These are phyloP conservation scores for Melieria omissa DNA, from an alignment of 2,888 invertebrate genomes.

Conservation along the genomic window DNA sequence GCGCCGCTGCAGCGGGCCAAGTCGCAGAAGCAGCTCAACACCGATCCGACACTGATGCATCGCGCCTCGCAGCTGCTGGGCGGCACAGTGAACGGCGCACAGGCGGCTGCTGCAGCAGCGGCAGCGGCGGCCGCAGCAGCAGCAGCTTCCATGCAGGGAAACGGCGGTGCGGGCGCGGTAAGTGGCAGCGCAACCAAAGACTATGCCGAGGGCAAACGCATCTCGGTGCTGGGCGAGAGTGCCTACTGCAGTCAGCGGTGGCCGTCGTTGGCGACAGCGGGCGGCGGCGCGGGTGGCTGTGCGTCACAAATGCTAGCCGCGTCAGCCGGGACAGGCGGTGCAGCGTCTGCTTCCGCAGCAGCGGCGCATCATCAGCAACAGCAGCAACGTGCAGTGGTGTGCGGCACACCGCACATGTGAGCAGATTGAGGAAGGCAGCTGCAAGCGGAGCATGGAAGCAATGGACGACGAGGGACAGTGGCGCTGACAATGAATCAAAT, in stretches of 20 bases:
- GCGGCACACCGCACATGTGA: constrained; percentile 67
- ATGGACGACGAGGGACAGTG: constrained; percentile 41
- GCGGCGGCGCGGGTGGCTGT: constrained; percentile 56
- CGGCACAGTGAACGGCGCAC: constrained; percentile 58
- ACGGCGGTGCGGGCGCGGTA: constrained; percentile 31
- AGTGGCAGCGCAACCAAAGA: constrained; percentile 54
- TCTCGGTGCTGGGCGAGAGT: constrained; percentile 65
- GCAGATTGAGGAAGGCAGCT: constrained; percentile 22
- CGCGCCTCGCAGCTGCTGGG: constrained; percentile 70
- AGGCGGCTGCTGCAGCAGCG: constrained; percentile 53
- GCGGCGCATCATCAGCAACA: constrained; percentile 43
- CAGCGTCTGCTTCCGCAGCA: constrained; percentile 50
- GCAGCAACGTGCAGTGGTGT: constrained; percentile 60
- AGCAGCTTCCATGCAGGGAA: constrained; percentile 36
- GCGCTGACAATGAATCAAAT: constrained; percentile 23
- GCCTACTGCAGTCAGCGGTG: constrained; percentile 67
- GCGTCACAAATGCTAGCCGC: constrained; percentile 55
- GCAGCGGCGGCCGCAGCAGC: constrained; percentile 41
- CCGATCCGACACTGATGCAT: constrained; percentile 76
- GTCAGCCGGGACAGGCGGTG: constrained; percentile 48
- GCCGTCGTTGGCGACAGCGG: constrained; percentile 62
- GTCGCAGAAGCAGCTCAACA: constrained; percentile 86
- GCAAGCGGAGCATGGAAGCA: constrained; percentile 34
- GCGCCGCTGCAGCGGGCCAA: constrained; percentile 75
- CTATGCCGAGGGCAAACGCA: constrained; percentile 62